Base-by-base conservation (phyloP, 2,113 vertebrate genomes). In the Actinemys pallida region DNA sequence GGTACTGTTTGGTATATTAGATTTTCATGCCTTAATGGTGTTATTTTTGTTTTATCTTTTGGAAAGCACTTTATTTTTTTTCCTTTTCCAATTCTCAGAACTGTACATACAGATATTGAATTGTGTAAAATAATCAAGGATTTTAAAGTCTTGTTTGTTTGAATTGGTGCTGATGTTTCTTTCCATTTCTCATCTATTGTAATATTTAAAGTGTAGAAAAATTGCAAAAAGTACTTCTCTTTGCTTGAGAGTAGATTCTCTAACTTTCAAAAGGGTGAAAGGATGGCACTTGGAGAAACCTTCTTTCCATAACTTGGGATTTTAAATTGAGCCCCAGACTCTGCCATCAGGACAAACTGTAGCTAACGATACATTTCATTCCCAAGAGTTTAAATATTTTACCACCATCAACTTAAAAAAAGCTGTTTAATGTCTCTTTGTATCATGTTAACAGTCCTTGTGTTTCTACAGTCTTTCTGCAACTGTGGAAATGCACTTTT, bases 11-110 rank as follows among this genome's bases (percentile, higher is more conserved):
- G 82, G 50, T 92, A 83, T 50, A 93, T 95, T 93, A 91, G 72
- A 79, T 91, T 97, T 96, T 90, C 88, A 78, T 88, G 84, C 54
- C 80, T 94, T 93, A 94, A 93, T 94, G 69, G n/a, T 57, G 81
- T 91, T 90, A 3, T 90, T 96, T 92, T 88, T 84, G 24, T 49
- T 90, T 62, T 94, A 93, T 94, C 62, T 96, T 96, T 90, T 87
- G 1, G 1, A 83, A 94, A 17, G 49, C 50, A 81, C 29, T 95
- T 97, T 89, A 69, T 91, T 88, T 90, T 12, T 93, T 90, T 95
- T 88, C 87, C 53, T 90, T 81, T 86, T 96, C 59, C 52, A 91
- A 79, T 93, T 96, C 72, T 83, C 59, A 90, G 91, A 94, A 96
- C 80, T 95, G 24, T 83, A 2, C 49, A 79, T 81, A 47, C 47